These are phyloP conservation scores for Lutraria lutraria DNA, from an alignment of 2,888 invertebrate species.

Conservation along the genomic window DNA sequence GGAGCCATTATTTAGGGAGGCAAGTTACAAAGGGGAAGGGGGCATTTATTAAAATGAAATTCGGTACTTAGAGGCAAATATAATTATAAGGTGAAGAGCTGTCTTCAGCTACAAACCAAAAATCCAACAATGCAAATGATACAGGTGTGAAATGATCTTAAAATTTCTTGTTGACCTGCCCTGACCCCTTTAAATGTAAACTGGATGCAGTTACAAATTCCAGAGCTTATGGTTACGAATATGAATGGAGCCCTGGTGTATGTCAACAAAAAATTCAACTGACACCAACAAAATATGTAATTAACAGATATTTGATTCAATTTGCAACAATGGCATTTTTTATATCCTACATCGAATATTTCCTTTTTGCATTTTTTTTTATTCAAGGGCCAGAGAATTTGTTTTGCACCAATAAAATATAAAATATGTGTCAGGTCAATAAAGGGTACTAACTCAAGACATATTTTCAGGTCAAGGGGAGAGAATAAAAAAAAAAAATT, in stretches of 20 bases:
- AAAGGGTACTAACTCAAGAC: too few relatives aligned
- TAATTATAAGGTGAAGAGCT: background rate
- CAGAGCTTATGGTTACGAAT: background rate
- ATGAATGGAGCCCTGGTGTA: background rate
- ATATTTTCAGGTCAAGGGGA: too few relatives aligned
- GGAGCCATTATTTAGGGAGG: too few relatives aligned
- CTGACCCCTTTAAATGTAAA: background rate
- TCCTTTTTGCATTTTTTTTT: background rate
- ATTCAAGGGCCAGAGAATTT: background rate
- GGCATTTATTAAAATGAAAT: too few relatives aligned
- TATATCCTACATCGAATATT: background rate
- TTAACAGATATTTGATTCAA: background rate
- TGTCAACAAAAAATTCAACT: background rate
- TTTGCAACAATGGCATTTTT: slow-evolving; percentile 1
- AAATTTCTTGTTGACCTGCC: background rate
- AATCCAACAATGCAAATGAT: background rate
- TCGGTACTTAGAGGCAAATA: background rate
- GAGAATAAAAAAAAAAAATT: too few relatives aligned
- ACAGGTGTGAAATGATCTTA: background rate
- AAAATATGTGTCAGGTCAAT: too few relatives aligned
- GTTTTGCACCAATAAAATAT: background rate
- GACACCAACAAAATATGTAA: slow-evolving; percentile 5
- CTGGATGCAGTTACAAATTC: background rate
- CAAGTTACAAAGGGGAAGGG: too few relatives aligned
- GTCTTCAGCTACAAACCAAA: background rate